Evolutionary conservation across 2,888 invertebrate species (phyloP).

Genomic region (Acronicta leporina): DNA sequence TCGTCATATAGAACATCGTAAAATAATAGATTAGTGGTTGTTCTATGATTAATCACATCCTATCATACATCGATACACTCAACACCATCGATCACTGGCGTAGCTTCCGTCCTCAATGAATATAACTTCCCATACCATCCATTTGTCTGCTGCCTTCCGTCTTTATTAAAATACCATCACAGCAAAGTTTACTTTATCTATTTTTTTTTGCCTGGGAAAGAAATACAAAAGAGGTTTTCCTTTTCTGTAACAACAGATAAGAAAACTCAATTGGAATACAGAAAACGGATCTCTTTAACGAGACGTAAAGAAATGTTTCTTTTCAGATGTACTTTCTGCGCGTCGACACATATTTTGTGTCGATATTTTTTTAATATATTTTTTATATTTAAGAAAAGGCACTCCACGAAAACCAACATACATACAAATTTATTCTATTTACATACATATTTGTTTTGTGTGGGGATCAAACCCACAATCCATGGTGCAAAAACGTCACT

Average conservation of each 20-base stretch:
- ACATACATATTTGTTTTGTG: too few relatives aligned
- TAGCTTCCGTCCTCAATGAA: conserved; percentile 37
- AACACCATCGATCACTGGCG: conserved; percentile 40
- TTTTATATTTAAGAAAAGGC: too few relatives aligned
- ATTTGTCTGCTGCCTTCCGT: conserved; percentile 42
- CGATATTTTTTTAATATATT: too few relatives aligned
- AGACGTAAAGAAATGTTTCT: too few relatives aligned
- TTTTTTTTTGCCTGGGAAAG: neutral
- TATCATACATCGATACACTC: conserved; percentile 25
- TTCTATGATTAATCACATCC: conserved; percentile 33
- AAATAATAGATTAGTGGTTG: conserved; percentile 24
- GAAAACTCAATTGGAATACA: neutral
- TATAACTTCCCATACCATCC: conserved; percentile 25
- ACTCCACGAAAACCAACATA: too few relatives aligned
- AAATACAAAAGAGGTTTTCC: neutral
- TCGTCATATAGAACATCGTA: neutral
- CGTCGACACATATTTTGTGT: too few relatives aligned
- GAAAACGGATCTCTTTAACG: neutral
- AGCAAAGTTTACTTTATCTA: neutral
- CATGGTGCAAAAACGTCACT: too few relatives aligned
- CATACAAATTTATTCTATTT: too few relatives aligned
- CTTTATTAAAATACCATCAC: conserved; percentile 41
- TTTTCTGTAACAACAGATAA: conserved; percentile 1
- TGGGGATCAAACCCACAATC: too few relatives aligned
- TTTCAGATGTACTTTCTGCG: too few relatives aligned